phyloP scores from a whole-genome alignment of 2,797 vertebrate genomes.

The Leucoraja ocellata region DNA sequence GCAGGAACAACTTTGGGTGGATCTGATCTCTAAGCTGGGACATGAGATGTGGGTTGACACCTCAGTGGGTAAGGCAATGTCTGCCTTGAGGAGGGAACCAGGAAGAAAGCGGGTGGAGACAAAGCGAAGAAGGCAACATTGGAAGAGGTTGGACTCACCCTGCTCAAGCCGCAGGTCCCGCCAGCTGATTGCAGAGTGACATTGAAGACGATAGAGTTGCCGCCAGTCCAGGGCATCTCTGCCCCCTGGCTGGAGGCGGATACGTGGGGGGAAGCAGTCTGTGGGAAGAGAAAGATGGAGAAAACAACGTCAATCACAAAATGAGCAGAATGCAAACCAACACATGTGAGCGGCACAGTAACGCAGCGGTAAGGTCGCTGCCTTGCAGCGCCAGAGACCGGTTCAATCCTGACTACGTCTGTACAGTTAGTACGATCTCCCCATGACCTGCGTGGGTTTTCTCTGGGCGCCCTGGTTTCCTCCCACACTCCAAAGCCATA shows the following conservation, averaged over 20 bases:
- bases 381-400: too few species aligned
- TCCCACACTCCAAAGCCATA: too few species aligned
- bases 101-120: not conserved
- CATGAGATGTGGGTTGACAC: not conserved
- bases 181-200: conserved; percentile 33
- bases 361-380: too few species aligned
- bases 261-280: conserved; percentile 35
- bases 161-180: conserved; percentile 19
- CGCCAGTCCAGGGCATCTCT: conserved; percentile 20
- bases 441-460: too few species aligned
- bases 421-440: too few species aligned
- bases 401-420: too few species aligned
- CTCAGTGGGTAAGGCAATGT: too few species aligned
- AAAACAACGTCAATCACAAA: not conserved
- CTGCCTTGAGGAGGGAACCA: too few species aligned
- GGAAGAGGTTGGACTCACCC: not conserved
- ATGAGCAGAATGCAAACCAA: not conserved
- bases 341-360: not conserved
- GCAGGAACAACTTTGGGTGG: not conserved
- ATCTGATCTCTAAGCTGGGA: not conserved
- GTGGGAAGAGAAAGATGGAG: conserved; percentile 6
- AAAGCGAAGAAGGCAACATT: not conserved
- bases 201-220: conserved; percentile 22
- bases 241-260: conserved; percentile 31
- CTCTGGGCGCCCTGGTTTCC: too few species aligned